A percentile compares a stretch with the other conserved stretches of the same genome.
Evolutionary conservation across 23 tunicate species (phyloP).

Genomic region (Styela plicata): DNA sequence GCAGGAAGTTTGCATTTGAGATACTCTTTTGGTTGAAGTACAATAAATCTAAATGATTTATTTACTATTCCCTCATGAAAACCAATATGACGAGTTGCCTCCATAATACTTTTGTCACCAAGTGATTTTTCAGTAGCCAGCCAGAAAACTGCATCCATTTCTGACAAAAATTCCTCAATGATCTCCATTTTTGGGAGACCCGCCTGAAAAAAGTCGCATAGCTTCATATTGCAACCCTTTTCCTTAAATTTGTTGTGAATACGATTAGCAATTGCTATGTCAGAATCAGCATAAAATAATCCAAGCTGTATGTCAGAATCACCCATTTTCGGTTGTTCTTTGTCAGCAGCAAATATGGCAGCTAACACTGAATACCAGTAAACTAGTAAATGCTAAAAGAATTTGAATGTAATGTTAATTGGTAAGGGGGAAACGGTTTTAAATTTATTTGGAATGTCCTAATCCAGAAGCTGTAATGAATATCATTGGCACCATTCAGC

Average conservation of each 20-base stretch:
- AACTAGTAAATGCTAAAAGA: no score
- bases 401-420: no score
- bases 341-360: no score
- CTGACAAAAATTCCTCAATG: constrained; percentile 1
- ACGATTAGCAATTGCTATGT: not conserved
- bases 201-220: constrained; percentile 6
- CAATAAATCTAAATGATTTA: not conserved
- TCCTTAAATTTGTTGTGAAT: not conserved
- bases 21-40: constrained; percentile 2
- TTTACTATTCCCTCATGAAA: not conserved
- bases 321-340: no score
- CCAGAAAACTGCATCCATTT: not conserved
- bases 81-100: constrained; percentile 10
- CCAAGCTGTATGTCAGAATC: not conserved
- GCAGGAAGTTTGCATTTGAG: not conserved
- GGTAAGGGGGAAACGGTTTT: no score
- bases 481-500: no score
- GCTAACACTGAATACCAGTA: no score
- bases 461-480: no score
- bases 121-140: not conserved
- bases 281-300: not conserved
- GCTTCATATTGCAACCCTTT: not conserved
- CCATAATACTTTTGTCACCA: not conserved
- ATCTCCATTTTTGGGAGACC: not conserved
- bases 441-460: no score